Percentiles rank a stretch among this genome's conserved stretches.
These are phyloP conservation scores for Eristalinus sepulchralis DNA, from an alignment of 2,888 invertebrate genomes.

Conservation along the genomic window DNA sequence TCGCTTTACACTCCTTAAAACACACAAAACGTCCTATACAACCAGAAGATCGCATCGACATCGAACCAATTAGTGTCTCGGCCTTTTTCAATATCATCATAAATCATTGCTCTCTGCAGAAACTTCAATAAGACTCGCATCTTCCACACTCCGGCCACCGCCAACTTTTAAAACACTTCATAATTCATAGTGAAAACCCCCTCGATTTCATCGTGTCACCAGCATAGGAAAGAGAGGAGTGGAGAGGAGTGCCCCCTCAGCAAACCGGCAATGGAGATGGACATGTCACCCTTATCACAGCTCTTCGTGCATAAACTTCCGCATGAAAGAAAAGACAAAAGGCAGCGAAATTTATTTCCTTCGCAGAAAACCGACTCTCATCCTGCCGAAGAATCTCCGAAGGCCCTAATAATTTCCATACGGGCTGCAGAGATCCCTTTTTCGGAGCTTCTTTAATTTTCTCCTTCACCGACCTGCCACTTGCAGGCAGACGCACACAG, in stretches of 20 bases:
- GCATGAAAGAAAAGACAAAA: constrained; percentile 21
- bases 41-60: not conserved
- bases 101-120: constrained; percentile 20
- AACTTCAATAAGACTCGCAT: not conserved
- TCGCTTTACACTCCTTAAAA: not conserved
- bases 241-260: not conserved
- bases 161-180: not conserved
- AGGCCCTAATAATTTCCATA: not conserved
- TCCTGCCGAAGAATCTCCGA: not conserved
- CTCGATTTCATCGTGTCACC: not conserved
- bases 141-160: not conserved
- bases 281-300: constrained; percentile 36
- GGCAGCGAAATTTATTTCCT: constrained; percentile 12
- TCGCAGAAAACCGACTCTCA: not conserved
- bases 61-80: constrained; percentile 11
- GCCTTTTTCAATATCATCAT: constrained; percentile 42
- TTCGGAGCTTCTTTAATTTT: constrained; percentile 27
- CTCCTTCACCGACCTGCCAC: constrained; percentile 27
- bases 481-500: constrained; percentile 13
- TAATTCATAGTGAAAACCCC: not conserved
- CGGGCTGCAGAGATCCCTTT: not conserved
- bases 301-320: constrained; percentile 32
- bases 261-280: not conserved
- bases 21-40: no score
- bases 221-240: not conserved